Percentiles rank a stretch among this genome's conserved stretches.
Evolutionary conservation across 2,888 invertebrate genomes (phyloP).

Genomic region (Zygothrica quintamaculata): DNA sequence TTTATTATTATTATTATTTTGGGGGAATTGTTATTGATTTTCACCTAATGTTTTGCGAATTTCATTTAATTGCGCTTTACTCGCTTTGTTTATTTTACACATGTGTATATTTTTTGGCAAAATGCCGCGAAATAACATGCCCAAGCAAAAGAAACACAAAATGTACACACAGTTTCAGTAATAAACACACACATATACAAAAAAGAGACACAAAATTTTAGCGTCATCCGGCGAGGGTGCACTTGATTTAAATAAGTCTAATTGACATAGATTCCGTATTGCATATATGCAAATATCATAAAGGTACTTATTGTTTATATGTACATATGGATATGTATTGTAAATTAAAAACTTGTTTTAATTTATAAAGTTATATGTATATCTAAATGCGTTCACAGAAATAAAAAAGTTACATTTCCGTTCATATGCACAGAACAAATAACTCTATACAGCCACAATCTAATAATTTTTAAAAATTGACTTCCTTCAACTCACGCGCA

Average conservation of each 20-base stretch:
- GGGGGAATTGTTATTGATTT: conserved; percentile 58
- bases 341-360: not conserved
- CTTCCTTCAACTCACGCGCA: conserved; percentile 33
- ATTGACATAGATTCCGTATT: conserved; percentile 30
- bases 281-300: not conserved
- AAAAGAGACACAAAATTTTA: conserved; percentile 7
- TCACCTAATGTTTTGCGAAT: conserved; percentile 39
- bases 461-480: conserved; percentile 18
- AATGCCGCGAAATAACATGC: conserved; percentile 29
- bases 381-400: not conserved
- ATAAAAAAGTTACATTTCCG: not conserved
- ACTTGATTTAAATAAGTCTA: conserved; percentile 37
- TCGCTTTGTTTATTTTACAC: conserved; percentile 40
- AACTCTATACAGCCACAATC: conserved; percentile 16
- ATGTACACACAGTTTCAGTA: conserved; percentile 11
- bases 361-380: conserved; percentile 9
- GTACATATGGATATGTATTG: conserved; percentile 3
- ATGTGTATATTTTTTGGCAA: conserved; percentile 41
- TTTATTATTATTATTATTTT: too few relatives aligned
- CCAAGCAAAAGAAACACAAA: conserved; percentile 23
- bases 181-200: conserved; percentile 1
- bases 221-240: conserved; percentile 37
- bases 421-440: conserved; percentile 5
- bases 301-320: conserved; percentile 6
- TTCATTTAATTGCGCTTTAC: conserved; percentile 47